Percentiles rank a stretch among this genome's conserved stretches.
Conservation (phyloP, 2,888 invertebrate species). For the Dolomedes plantarius region DNA sequence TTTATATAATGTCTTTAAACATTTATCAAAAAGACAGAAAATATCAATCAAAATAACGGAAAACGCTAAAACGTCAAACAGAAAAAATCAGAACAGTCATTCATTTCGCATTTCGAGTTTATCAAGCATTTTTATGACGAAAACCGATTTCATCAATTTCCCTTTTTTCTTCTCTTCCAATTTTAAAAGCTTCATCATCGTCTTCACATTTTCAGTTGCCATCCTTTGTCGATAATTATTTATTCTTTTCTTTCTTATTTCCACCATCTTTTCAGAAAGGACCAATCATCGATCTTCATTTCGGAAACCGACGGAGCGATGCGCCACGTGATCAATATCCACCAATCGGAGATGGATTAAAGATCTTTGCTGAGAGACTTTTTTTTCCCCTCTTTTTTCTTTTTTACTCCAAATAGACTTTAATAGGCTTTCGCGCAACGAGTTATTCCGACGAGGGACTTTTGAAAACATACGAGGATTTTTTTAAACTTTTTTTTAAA, state of each 20-base stretch:
- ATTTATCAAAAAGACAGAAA: slow-evolving; percentile 20
- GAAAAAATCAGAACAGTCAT: slow-evolving; percentile 7
- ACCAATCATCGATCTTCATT: slow-evolving; percentile 67
- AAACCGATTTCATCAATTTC: slow-evolving; percentile 58
- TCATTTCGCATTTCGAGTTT: slow-evolving; percentile 32
- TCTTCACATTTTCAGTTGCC: slow-evolving; percentile 10
- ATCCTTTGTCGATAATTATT: slow-evolving; percentile 57
- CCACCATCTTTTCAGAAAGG: slow-evolving; percentile 8
- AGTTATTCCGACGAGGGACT: not conserved
- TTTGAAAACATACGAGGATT: too few species aligned
- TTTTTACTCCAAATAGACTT: not conserved
- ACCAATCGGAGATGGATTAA: slow-evolving; percentile 69
- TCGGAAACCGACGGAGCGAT: slow-evolving; percentile 33
- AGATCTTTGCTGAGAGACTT: slow-evolving; percentile 14
- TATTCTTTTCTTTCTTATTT: slow-evolving; percentile 10
- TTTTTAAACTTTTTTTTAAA: too few species aligned
- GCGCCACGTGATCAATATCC: slow-evolving; percentile 66
- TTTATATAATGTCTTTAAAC: not conserved
- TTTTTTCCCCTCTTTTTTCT: not conserved
- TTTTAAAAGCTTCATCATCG: slow-evolving; percentile 24
- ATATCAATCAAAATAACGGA: slow-evolving; percentile 18
- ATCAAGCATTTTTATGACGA: slow-evolving; percentile 37
- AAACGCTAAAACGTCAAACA: not conserved
- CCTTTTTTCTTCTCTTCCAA: slow-evolving; percentile 1
- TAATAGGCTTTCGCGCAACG: not conserved